Conservation (phyloP, 2,113 vertebrate species). For the Ia io region DNA sequence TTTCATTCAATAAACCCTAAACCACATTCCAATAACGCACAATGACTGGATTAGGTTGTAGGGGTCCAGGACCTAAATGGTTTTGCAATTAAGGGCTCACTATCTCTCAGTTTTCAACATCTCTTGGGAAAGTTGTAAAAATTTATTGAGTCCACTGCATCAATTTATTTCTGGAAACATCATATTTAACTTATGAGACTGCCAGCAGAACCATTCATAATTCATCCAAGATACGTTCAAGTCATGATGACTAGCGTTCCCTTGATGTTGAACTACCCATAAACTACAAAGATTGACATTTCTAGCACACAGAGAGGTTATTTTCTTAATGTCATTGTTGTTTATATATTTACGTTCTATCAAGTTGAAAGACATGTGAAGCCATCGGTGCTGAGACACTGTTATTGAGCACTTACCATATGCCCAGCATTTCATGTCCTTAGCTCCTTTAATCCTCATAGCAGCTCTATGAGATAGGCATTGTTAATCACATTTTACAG, state of each 20-base stretch:
- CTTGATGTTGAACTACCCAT: not conserved
- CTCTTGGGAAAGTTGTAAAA: not conserved
- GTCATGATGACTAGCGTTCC: not conserved
- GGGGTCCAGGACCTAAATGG: not conserved
- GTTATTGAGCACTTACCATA: not conserved
- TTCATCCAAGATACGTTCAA: not conserved
- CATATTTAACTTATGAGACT: not conserved
- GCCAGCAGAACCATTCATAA: not conserved
- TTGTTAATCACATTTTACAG: not conserved
- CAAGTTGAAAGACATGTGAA: not conserved
- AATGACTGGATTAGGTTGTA: not conserved
- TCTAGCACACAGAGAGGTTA: not conserved
- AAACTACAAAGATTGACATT: not conserved
- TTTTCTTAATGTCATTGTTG: constrained; percentile 6
- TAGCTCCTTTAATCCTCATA: not conserved
- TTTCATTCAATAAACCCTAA: not conserved
- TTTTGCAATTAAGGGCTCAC: not conserved
- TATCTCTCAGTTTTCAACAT: not conserved
- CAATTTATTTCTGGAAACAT: not conserved
- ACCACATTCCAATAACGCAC: not conserved
- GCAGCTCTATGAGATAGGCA: not conserved
- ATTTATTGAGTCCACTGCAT: not conserved
- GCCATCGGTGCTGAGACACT: not conserved
- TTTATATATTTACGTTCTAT: not conserved
- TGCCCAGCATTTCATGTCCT: not conserved